A percentile compares a stretch with the other conserved stretches of the same genome.
These are phyloP conservation scores for Chondrilla cf. caribensis DNA, from an alignment of 37 sponge, comb jelly and placozoan genomes.

Conservation along the genomic window DNA sequence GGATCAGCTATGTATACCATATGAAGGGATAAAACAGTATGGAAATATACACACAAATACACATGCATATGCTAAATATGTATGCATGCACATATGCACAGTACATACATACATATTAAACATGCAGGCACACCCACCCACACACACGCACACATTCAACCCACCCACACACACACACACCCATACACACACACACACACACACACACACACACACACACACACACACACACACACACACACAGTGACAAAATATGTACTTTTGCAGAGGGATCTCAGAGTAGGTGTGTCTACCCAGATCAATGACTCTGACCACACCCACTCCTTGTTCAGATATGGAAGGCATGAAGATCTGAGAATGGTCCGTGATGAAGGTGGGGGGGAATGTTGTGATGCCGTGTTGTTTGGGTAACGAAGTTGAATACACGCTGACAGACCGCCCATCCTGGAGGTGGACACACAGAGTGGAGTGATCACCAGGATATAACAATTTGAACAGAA, in stretches of 20 bases:
- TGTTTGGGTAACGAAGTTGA: not conserved
- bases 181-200: not conserved
- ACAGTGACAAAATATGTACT: conserved; percentile 5
- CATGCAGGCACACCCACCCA: no score
- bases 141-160: not conserved
- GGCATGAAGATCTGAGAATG: conserved; percentile 41
- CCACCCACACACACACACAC: not conserved
- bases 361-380: conserved; percentile 31
- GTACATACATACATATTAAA: no score
- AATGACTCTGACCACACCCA: conserved; percentile 25
- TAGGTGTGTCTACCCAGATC: conserved; percentile 32
- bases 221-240: no score
- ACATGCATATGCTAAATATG: no score
- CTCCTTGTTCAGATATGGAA: not conserved
- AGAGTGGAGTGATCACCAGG: not conserved
- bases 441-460: not conserved
- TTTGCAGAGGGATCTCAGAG: conserved; percentile 27
- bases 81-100: no score
- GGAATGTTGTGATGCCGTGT: not conserved
- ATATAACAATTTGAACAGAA: not conserved
- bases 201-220: no score
- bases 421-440: not conserved
- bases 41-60: no score
- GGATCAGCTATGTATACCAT: no score
- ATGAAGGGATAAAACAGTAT: no score